Evolutionary conservation across 2,113 vertebrate species (phyloP).

Genomic region (Marcusenius ussheri): DNA sequence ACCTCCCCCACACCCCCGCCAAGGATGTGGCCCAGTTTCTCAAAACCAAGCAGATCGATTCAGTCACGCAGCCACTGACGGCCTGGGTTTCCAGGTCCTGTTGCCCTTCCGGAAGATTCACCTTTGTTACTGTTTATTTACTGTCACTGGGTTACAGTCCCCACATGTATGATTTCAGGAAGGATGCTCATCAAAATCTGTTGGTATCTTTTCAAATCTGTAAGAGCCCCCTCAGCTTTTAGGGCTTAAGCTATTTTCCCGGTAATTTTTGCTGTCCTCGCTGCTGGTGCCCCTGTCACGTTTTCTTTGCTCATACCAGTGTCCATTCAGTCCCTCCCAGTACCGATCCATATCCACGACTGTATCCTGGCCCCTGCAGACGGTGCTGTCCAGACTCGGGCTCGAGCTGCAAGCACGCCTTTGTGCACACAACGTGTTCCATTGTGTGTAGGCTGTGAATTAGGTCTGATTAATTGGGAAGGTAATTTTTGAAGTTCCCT

Average conservation of each 20-base stretch:
- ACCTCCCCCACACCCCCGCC: neutral
- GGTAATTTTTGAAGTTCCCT: neutral
- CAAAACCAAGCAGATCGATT: neutral
- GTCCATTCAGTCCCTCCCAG: neutral
- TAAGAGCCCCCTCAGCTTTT: neutral
- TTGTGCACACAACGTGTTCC: neutral
- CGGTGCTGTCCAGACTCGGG: neutral
- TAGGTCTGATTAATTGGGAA: conserved; percentile 14
- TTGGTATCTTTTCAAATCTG: neutral
- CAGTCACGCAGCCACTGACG: neutral
- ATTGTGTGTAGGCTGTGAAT: neutral
- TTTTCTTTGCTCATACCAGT: neutral
- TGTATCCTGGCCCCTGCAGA: too few species aligned
- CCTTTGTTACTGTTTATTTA: neutral
- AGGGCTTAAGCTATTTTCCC: neutral
- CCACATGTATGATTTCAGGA: neutral
- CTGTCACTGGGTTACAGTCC: neutral
- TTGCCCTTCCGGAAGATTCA: neutral
- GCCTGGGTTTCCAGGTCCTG: neutral
- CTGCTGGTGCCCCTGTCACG: neutral
- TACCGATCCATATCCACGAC: neutral
- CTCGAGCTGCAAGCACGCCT: neutral
- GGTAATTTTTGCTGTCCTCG: neutral
- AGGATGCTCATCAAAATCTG: neutral
- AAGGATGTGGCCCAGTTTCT: neutral